Evolutionary conservation across 1,140 invertebrate species (phyloP), one percentile per base, ranked within the genome.

Genomic region (Gonatopus flavifemur): DNA sequence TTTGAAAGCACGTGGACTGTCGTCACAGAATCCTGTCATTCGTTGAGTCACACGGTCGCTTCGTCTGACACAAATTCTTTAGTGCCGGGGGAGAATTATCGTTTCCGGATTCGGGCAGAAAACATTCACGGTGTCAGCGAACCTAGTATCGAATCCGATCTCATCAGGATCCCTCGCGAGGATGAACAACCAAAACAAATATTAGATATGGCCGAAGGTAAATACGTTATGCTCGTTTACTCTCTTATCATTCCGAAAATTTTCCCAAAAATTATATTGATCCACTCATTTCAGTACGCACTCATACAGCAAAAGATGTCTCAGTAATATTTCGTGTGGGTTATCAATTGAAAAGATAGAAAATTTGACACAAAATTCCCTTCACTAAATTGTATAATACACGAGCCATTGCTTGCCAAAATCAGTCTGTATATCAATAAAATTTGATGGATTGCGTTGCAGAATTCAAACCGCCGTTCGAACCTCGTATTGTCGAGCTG

Each of bases 121-220:
- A 93, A 93, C 67, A 79, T 88, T 36, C 88, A 92, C 64, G 91
- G 91, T 19, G 72, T 82, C 16, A 89, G 89, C 63, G 81, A 84
- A 55, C 87, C 90, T 0, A 84, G 87, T 41, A 63, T 67, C 35
- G 81, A 83, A 56, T 85, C 84, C 0, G 64, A 76, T 32, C 62
- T 74, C 3, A 66, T 82, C 31, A 79, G 72, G 49, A 66, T 82
- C 21, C 74, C 70, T 12, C 44, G 25, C n/a, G 64, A 69, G 57
- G 63, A 68, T 33, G 68, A 75, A 68, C 50, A 35, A 12, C 36
- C 35, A 12, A 8, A 54, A 43, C 19, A 52, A 3, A n/a, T n/a
- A n/a, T n/a, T n/a, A n/a, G 58, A 65, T 0, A 53, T 62, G 24
- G 59, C 63, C n/a, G 55, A 54, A 55, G 69, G 68, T 70, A 42